Base-by-base conservation (phyloP, 2,113 vertebrate species). In the Corythoichthys intestinalis region DNA sequence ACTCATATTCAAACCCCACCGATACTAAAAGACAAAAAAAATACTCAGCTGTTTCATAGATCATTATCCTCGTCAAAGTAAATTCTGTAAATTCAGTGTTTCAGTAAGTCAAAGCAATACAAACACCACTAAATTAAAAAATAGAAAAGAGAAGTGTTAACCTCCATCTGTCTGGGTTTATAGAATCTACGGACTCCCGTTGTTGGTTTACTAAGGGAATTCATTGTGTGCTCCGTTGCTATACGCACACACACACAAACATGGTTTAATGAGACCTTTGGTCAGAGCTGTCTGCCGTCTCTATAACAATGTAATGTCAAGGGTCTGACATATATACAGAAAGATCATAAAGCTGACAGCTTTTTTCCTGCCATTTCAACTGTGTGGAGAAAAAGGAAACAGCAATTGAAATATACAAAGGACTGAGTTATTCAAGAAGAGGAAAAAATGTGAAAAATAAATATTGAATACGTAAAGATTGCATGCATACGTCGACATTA, bases 1-100 rank as follows among this genome's bases (percentile, higher is more conserved):
- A 98, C 85, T 99, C 97, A 1, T 99, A 99, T 72, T 99, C 97
- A 20, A 97, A 99, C 0, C 97, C 97, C 61, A 99, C 96, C 0
- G 97, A 98, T 78, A 99, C 97, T 99, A 87, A 50, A 81, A 82
- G 20, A 81, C 61, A 82, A 65, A 75, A 11, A 0, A 41, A 63
- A 14, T 67, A 67, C 1, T 70, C 6, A 50, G 2, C 37, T 52
- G 2, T 28, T 35, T 44, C 6, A 34, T 60, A 34, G 38, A 11
- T 3, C 35, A 63, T 12, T 59, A 2, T 15, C 56, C 35, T 60
- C 41, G 67, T 15, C 14, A 68, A 48, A 67, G 47, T 11, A 66
- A 46, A 44, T 17, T 58, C 20, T 56, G 53, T 58, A 34, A 49
- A 54, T 62, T n/a, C n/a, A 20, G 53, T 17, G 38, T 10, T 61